Evolutionary conservation across 2,797 vertebrate species (phyloP), one percentile per base, ranked within the genome.

Genomic region (Microctenopoma steveboyesi): DNA sequence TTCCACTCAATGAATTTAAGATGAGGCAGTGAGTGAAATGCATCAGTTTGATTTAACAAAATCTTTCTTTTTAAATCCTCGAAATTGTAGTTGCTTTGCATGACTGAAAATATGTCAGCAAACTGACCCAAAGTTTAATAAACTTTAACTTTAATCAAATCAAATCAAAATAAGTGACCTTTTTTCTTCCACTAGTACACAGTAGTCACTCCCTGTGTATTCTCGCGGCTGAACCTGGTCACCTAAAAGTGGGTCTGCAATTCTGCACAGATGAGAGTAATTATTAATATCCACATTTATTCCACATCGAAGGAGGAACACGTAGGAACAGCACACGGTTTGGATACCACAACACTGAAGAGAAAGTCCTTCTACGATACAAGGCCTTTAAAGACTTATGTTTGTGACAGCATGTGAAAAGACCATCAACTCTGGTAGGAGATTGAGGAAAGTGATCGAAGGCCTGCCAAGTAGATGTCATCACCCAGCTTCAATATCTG

Each of bases 381-480:
- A 60, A 81, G 22, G 40, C 64, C 18, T 49, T 82, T 52, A 60
- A 85, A 65, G 72, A 69, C 86, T 86, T 85, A 69, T 70, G 78
- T 78, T 86, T 82, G 64, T 73, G 77, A 76, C 80, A 64, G 68
- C 68, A 65, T 74, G 54, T 63, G 69, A 83, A 75, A 84, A 65
- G 54, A 76, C 75, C 60, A 76, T 76, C 30, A 50, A 58, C 52
- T 78, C 40, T 74, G 71, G 64, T 75, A 77, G 65, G 69, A 76
- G 64, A 83, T 82, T 64, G 54, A 69, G 52, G 59, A 85, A 79
- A 74, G 56, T 77, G 75, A 85, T 79, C 27, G 47, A 81, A 67
- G 48, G 63, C 63, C 80, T 92, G 91, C 92, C 93, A 94, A 88
- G 71, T 78, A 73, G 78, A 72, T 91, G 90, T 94, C 93, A 92